A percentile compares a stretch with the other conserved stretches of the same genome.
These are phyloP conservation scores for Diaperis boleti DNA, from an alignment of 2,888 invertebrate species.

Conservation along the genomic window DNA sequence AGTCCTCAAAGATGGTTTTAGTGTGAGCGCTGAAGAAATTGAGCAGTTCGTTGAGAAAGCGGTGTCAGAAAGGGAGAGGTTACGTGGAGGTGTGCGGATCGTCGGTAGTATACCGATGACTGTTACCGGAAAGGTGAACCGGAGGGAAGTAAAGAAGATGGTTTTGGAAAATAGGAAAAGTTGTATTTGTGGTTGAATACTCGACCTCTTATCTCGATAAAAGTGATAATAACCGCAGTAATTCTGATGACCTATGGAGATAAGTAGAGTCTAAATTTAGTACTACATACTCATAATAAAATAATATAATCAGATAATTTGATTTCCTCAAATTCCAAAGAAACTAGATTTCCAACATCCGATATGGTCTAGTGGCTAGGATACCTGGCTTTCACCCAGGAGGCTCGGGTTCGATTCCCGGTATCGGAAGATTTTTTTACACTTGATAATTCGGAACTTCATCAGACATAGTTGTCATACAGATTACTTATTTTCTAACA, in stretches of 20 bases:
- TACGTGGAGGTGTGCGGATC: slow-evolving; percentile 55
- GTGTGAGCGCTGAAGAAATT: slow-evolving; percentile 44
- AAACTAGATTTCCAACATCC: no score
- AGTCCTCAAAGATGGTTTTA: slow-evolving; percentile 36
- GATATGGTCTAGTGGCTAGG: slow-evolving; percentile 68
- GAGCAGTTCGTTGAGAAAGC: slow-evolving; percentile 48
- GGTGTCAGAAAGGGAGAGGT: slow-evolving; percentile 52
- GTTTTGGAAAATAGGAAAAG: background rate
- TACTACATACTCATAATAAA: no score
- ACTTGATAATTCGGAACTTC: no score
- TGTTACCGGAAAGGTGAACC: slow-evolving; percentile 49
- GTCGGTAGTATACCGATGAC: slow-evolving; percentile 52
- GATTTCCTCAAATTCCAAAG: no score
- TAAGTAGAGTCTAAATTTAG: no score
- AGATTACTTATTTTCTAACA: no score
- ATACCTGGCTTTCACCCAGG: slow-evolving; percentile 74
- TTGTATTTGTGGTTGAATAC: background rate
- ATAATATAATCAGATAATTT: no score
- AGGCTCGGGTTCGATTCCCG: slow-evolving; percentile 72
- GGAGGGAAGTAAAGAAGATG: slow-evolving; percentile 7
- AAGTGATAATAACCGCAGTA: no score
- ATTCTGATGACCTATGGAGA: no score
- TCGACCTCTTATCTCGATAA: background rate
- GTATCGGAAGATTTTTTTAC: slow-evolving; percentile 65
- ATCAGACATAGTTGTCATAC: no score